Percentiles rank a stretch among this genome's conserved stretches.
These are phyloP conservation scores for Micrastur ruficollis DNA, from an alignment of 2,797 vertebrate species.

Conservation along the genomic window DNA sequence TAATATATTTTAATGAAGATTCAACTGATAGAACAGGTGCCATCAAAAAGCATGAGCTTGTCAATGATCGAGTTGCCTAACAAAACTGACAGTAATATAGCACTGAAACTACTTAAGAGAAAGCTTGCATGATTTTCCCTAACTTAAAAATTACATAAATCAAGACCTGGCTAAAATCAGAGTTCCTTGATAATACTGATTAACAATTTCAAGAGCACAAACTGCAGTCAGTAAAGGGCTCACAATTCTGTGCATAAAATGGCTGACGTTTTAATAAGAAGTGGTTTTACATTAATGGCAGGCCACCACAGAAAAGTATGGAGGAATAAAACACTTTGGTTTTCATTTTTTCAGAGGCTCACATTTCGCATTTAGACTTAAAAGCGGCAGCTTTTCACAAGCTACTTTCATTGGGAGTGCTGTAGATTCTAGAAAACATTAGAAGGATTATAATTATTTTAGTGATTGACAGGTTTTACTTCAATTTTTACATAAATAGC, in stretches of 20 bases:
- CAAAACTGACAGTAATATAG: not conserved
- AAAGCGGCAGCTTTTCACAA: conserved; percentile 49
- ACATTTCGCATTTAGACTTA: conserved; percentile 14
- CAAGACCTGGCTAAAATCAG: conserved; percentile 3
- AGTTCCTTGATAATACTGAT: not conserved
- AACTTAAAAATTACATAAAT: not conserved
- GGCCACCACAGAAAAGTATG: conserved; percentile 18
- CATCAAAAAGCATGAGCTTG: not conserved
- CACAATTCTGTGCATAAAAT: conserved; percentile 9
- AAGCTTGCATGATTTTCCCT: not conserved
- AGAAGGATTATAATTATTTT: conserved; percentile 39
- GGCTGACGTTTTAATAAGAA: not conserved
- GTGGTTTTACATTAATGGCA: conserved; percentile 20
- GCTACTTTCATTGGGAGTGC: conserved; percentile 14
- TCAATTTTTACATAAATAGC: conserved; percentile 56
- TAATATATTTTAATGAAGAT: not conserved
- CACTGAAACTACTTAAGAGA: not conserved
- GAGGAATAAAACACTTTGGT: conserved; percentile 44
- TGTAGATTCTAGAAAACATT: conserved; percentile 12
- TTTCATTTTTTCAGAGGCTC: conserved; percentile 40
- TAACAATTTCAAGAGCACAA: conserved; percentile 21
- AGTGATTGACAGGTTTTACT: conserved; percentile 52
- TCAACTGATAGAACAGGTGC: conserved; percentile 6
- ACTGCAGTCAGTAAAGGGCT: conserved; percentile 21
- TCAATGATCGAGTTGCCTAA: not conserved